These are phyloP conservation scores for Saguinus imperator DNA, from an alignment of 2,113 vertebrate genomes.

Conservation along the genomic window DNA sequence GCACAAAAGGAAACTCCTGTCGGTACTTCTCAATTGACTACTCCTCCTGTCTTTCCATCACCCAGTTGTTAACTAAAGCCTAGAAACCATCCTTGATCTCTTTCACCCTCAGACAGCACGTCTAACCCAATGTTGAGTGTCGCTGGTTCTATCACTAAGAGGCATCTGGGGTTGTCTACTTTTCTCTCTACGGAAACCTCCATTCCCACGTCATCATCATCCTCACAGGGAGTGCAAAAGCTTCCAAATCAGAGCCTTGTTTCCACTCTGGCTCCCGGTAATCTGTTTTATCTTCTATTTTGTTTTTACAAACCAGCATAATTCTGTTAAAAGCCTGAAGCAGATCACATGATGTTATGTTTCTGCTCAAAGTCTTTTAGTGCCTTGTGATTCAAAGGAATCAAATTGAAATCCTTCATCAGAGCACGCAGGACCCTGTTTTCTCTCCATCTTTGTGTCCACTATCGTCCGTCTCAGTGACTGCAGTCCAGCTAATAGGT, in stretches of 20 bases:
- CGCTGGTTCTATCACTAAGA: neutral
- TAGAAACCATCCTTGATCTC: neutral
- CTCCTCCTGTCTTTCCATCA: neutral
- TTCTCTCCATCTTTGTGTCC: neutral
- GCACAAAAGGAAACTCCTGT: neutral
- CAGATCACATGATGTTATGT: neutral
- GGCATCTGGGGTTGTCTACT: neutral
- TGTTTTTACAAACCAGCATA: neutral
- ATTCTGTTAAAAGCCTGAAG: neutral
- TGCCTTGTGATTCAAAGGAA: neutral
- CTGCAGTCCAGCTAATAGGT: neutral
- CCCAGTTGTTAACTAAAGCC: neutral
- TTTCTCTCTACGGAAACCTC: neutral
- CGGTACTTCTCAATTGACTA: neutral
- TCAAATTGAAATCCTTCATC: neutral
- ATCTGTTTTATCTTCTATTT: neutral
- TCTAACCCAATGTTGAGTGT: neutral
- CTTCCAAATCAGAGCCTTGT: neutral
- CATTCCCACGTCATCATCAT: neutral
- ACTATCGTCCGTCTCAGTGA: accelerated
- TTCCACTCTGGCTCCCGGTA: neutral
- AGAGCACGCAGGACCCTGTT: neutral
- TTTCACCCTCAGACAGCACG: neutral
- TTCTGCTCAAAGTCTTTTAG: neutral
- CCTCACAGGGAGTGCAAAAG: neutral